Conservation (phyloP, 1,140 invertebrate species). For the Eumaeus atala region DNA sequence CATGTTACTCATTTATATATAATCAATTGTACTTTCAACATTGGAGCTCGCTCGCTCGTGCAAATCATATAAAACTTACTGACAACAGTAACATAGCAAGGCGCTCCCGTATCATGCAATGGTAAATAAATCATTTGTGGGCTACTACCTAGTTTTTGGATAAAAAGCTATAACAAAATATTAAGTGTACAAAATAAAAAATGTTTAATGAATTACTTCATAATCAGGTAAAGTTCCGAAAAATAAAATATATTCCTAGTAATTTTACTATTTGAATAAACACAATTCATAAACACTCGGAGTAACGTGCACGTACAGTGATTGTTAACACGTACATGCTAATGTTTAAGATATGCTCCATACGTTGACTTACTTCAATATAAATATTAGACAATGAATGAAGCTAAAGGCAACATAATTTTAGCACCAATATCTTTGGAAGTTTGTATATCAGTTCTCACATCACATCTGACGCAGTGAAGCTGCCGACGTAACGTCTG, state of each 20-base stretch:
- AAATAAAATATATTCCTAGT: conserved; percentile 3
- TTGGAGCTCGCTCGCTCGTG: conserved; percentile 48
- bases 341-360: conserved; percentile 7
- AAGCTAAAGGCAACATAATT: conserved; percentile 11
- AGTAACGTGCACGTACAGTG: not conserved
- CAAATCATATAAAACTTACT: conserved; percentile 62
- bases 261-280: not conserved
- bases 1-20: conserved; percentile 48
- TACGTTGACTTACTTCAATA: conserved; percentile 1
- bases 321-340: not conserved
- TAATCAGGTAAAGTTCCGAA: conserved; percentile 12
- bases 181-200: conserved; percentile 15
- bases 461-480: no score
- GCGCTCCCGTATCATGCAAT: conserved; percentile 37
- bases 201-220: conserved; percentile 15
- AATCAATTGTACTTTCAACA: conserved; percentile 65
- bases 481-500: not conserved
- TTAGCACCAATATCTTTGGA: conserved; percentile 10
- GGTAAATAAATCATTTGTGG: conserved; percentile 29
- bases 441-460: conserved; percentile 1
- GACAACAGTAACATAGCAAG: conserved; percentile 46
- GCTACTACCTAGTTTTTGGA: conserved; percentile 15
- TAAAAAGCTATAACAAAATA: conserved; percentile 16
- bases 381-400: conserved; percentile 3
- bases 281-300: not conserved